phyloP scores from a whole-genome alignment of 2,113 vertebrate species.

The Laticauda laticaudata region DNA sequence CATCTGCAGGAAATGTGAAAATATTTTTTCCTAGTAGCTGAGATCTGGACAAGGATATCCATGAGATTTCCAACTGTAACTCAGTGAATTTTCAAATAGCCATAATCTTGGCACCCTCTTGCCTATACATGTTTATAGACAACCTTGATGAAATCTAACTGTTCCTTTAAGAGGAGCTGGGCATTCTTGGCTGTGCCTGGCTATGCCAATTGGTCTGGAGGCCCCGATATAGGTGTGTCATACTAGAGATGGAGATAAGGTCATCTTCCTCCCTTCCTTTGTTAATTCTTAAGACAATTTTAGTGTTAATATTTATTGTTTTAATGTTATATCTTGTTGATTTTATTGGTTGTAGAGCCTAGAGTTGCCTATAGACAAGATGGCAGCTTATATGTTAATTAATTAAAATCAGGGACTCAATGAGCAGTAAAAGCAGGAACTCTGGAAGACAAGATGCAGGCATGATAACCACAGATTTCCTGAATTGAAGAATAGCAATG shows the following conservation, averaged over 20 bases:
- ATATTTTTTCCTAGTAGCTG: conserved; percentile 74
- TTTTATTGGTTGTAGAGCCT: background rate
- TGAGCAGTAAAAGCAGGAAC: background rate
- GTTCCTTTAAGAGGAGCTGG: background rate
- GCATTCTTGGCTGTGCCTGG: background rate
- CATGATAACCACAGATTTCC: background rate
- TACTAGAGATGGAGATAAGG: background rate
- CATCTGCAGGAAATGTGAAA: conserved; percentile 80
- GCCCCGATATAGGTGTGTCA: background rate
- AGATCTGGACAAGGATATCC: conserved; percentile 65
- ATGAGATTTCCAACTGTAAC: conserved; percentile 76
- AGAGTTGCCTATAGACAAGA: background rate
- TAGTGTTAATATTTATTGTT: background rate
- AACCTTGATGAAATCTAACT: background rate
- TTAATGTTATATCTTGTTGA: background rate
- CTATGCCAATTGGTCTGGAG: background rate
- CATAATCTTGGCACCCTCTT: background rate
- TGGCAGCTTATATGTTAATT: background rate
- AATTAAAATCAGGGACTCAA: background rate
- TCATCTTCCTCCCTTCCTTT: background rate
- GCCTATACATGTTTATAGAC: background rate
- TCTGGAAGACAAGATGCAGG: background rate
- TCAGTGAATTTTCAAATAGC: conserved; percentile 66
- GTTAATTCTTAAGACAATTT: background rate
- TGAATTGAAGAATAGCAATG: background rate